Base-by-base conservation (phyloP, 2,888 invertebrate species). In the Cerastoderma edule region DNA sequence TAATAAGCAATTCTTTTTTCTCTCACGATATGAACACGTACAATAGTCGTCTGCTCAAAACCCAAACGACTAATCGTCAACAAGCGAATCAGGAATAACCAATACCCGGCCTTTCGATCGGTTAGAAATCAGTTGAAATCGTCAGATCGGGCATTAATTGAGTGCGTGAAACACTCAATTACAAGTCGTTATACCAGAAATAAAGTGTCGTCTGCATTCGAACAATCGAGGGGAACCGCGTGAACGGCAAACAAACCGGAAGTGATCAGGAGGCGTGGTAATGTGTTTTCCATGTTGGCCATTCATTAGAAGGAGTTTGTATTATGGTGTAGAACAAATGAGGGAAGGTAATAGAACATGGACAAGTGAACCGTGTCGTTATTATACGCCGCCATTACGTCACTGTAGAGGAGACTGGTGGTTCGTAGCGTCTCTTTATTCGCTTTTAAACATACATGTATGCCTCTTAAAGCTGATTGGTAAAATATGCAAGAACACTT, bases 211-310 rank as follows among this genome's bases (percentile, higher is more conserved):
- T 76, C 82, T 76, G 76, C 75, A 32, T 33, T 50, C 48, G 63
- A 81, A 82, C 82, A 82, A 82, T 82, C 67, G 73, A 72, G 71
- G 78, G 76, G 78, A 71, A 35, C 76, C 67, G 82, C 76, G 82
- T 78, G 76, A 79, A 75, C 56, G 68, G 76, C 72, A 71, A 56
- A 67, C 44, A 46, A 33, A 82, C 78, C 82, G 82, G 82, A 82
- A 76, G 82, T 79, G 78, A 78, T 79, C 82, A 79, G 72, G 78
- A 76, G 70, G 74, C 75, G 63, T 57, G 65, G 76, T 82, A 82
- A 82, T 82, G 82, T 82, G 75, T 76, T 82, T 82, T 82, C 72
- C 82, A 79, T 82, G 82, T 82, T 72, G 70, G 72, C 72, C 67
- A 76, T 78, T 82, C 82, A 82, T 82, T 79, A 76, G 82, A 74